Percentiles rank a stretch among this genome's conserved stretches.
phyloP scores from a whole-genome alignment of 2,797 vertebrate species.

The Hippocampus kuda region DNA sequence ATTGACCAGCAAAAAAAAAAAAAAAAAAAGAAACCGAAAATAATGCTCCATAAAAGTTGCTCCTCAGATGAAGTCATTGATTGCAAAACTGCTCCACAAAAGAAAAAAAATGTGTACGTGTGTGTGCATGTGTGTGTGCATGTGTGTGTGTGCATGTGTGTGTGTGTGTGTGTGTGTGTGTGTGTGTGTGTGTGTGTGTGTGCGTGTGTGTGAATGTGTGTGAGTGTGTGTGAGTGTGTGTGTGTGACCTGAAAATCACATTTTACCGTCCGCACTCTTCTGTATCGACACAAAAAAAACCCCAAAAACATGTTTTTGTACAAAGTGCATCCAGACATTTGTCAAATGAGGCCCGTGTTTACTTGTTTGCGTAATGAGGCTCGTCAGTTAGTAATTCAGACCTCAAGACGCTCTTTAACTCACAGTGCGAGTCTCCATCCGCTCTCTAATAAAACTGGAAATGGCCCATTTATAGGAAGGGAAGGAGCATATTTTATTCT shows the following conservation, averaged over 20 bases:
- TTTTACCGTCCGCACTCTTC: background rate
- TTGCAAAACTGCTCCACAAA: too few relatives aligned
- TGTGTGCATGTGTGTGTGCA: too few relatives aligned
- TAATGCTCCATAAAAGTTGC: too few relatives aligned
- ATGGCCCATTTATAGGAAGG: constrained; percentile 42
- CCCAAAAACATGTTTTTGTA: background rate
- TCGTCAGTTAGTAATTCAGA: background rate
- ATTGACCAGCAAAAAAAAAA: too few relatives aligned
- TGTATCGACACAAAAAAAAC: background rate
- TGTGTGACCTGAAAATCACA: background rate
- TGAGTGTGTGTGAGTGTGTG: too few relatives aligned
- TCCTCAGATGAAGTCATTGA: too few relatives aligned
- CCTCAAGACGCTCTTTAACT: constrained; percentile 16
- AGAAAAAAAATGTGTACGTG: too few relatives aligned
- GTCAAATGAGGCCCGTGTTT: background rate
- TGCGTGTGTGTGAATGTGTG: too few relatives aligned
- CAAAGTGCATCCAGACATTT: background rate
- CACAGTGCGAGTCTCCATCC: constrained; percentile 19
- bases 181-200: too few relatives aligned
- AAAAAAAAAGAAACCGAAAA: too few relatives aligned
- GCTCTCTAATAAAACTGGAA: constrained; percentile 42
- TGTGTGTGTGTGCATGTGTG: too few relatives aligned
- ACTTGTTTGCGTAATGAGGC: constrained; percentile 9
- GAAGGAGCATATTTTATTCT: constrained; percentile 57
- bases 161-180: too few relatives aligned